phyloP scores from a whole-genome alignment of 2,113 vertebrate species.

The Herpetotheres cachinnans region DNA sequence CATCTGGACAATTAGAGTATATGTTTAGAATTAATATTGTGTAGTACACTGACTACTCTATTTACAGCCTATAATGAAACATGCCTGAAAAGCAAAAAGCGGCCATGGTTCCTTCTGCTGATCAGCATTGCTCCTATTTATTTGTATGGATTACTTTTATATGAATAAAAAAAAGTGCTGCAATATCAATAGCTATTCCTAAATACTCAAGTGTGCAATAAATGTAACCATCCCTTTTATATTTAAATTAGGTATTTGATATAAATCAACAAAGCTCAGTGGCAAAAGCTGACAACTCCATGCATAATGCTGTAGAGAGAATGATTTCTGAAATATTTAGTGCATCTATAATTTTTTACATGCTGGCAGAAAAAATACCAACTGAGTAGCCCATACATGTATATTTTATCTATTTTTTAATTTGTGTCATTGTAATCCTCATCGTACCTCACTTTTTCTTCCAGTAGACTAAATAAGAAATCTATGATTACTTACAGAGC shows the following conservation, averaged over 20 bases:
- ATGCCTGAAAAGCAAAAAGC: background rate
- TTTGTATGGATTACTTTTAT: background rate
- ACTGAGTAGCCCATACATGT: background rate
- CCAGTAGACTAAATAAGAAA: conserved; percentile 51
- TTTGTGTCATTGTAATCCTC: conserved; percentile 46
- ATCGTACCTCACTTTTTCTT: conserved; percentile 46
- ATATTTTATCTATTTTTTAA: conserved; percentile 39
- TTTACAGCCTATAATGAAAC: background rate
- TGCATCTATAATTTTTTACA: conserved; percentile 16
- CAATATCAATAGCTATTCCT: conserved; percentile 10
- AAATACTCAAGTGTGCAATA: conserved; percentile 29
- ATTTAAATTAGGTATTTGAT: conserved; percentile 50
- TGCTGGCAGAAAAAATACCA: background rate
- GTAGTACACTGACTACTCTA: background rate
- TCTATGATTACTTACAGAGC: conserved; percentile 71
- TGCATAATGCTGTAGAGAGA: conserved; percentile 23
- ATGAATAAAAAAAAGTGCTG: background rate
- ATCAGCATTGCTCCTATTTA: background rate
- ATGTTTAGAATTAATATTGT: background rate
- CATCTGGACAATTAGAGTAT: background rate
- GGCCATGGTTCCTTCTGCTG: background rate
- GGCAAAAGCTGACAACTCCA: conserved; percentile 11
- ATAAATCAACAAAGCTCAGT: conserved; percentile 38
- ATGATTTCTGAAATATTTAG: conserved; percentile 25
- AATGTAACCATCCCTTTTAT: conserved; percentile 11